phyloP scores from a whole-genome alignment of 2,888 invertebrate genomes.

The Mycalesis mineus region DNA sequence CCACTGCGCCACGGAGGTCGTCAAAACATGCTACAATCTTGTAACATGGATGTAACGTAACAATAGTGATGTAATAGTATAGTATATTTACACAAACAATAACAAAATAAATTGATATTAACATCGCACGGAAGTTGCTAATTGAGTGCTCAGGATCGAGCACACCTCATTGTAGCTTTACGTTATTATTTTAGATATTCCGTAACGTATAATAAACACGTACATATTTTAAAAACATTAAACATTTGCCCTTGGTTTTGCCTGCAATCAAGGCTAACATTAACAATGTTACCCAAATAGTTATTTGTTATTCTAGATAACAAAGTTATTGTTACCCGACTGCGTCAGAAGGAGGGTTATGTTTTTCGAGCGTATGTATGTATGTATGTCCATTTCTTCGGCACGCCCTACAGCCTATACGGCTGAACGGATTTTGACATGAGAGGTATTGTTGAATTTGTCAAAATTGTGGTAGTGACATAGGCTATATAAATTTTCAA shows the following conservation, averaged over 20 bases:
- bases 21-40: no score
- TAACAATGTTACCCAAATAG: not conserved
- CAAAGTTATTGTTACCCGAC: not conserved
- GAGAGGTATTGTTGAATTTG: no score
- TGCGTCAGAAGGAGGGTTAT: no score
- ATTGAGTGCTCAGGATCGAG: not conserved
- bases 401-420: no score
- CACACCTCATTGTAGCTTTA: not conserved
- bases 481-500: no score
- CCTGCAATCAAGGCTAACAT: not conserved
- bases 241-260: not conserved
- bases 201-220: not conserved
- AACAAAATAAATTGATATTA: slow-evolving; percentile 7
- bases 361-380: no score
- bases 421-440: no score
- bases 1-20: no score
- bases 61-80: not conserved
- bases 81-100: slow-evolving; percentile 1
- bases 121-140: slow-evolving; percentile 7
- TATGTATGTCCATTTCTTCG: no score
- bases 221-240: not conserved
- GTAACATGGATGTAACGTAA: no score
- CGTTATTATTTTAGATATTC: not conserved
- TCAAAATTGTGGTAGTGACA: no score
- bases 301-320: not conserved